Conservation (phyloP, 2,113 vertebrate species). For the Proterorhinus semilunaris region DNA sequence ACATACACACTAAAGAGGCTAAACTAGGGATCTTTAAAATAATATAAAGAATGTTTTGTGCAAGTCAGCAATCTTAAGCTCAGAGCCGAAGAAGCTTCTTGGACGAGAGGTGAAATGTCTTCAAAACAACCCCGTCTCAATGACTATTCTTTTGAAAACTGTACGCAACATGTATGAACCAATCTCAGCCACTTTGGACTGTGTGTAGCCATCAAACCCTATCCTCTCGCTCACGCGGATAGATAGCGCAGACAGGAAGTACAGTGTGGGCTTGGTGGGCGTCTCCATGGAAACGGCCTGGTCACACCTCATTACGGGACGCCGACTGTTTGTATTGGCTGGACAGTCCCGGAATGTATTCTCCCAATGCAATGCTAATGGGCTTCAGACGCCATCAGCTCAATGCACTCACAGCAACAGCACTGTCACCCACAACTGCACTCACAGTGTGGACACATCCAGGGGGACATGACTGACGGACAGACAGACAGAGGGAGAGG, state of each 20-base stretch:
- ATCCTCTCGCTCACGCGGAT: background rate
- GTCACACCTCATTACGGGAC: slow-evolving; percentile 77
- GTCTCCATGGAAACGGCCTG: slow-evolving; percentile 73
- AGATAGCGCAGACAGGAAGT: slow-evolving; percentile 15
- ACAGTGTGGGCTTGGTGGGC: slow-evolving; percentile 48
- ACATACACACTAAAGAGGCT: too few species aligned
- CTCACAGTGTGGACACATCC: background rate
- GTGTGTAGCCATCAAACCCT: background rate
- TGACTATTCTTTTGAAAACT: too few species aligned
- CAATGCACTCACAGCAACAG: slow-evolving; percentile 56
- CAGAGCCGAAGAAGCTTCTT: too few species aligned
- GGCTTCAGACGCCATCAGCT: slow-evolving; percentile 75
- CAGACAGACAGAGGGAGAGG: background rate
- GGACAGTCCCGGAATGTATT: slow-evolving; percentile 74
- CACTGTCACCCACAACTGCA: slow-evolving; percentile 64
- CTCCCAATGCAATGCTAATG: slow-evolving; percentile 76
- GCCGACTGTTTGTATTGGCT: slow-evolving; percentile 71
- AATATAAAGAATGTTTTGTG: too few species aligned
- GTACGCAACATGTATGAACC: too few species aligned
- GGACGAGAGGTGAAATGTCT: too few species aligned
- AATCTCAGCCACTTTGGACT: background rate
- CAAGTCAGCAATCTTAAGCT: too few species aligned
- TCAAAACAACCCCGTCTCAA: too few species aligned
- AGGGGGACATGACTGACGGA: background rate
- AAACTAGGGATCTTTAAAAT: too few species aligned